Conservation (phyloP, 2,797 vertebrate species). For the Enteromius treurensis region DNA sequence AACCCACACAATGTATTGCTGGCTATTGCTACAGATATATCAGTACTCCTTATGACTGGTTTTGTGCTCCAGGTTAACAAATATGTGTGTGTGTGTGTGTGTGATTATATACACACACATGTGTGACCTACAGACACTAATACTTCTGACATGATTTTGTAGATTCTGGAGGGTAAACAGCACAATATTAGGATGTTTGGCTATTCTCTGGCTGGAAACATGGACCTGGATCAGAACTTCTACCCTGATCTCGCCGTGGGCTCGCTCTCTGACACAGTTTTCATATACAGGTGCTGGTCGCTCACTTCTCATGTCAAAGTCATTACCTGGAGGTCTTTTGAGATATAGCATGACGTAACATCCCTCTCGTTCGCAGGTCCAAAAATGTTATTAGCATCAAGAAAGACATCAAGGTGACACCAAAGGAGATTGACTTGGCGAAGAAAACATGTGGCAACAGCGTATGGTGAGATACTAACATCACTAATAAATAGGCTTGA, state of each 20-base stretch:
- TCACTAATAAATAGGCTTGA: neutral
- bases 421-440: constrained; percentile 87
- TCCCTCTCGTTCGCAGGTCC: constrained; percentile 74
- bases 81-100: no score
- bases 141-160: constrained; percentile 7
- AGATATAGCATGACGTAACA: neutral
- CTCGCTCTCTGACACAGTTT: constrained; percentile 89
- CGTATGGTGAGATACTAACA: constrained; percentile 71
- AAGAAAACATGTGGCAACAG: constrained; percentile 79
- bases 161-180: constrained; percentile 87
- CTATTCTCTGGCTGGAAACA: constrained; percentile 94
- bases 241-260: constrained; percentile 95
- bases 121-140: neutral
- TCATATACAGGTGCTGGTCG: constrained; percentile 87
- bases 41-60: no score
- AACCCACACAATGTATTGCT: neutral
- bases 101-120: no score
- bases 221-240: constrained; percentile 94
- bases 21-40: neutral
- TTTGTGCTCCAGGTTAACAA: no score
- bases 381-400: constrained; percentile 87
- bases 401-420: constrained; percentile 83
- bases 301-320: neutral
- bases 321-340: neutral
- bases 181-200: constrained; percentile 84